Percentiles rank a stretch among this genome's conserved stretches.
phyloP scores from a whole-genome alignment of 2,888 invertebrate species.

The Caradrina clavipalpis region DNA sequence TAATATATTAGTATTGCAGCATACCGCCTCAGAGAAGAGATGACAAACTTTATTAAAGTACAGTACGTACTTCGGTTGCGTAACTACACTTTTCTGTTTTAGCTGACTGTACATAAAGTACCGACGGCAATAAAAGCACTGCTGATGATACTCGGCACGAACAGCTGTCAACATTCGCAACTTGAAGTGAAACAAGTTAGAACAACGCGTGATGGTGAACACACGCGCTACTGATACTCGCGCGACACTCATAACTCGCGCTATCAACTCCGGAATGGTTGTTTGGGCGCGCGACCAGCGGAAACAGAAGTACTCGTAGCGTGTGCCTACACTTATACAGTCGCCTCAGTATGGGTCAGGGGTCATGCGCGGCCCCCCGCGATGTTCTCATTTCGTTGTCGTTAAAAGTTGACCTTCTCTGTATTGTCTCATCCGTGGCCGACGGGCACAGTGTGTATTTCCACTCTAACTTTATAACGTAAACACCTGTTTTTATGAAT shows the following conservation, averaged over 20 bases:
- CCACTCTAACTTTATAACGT: slow-evolving; percentile 13
- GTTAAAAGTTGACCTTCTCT: slow-evolving; percentile 7
- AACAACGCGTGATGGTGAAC: background rate
- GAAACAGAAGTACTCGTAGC: background rate
- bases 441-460: slow-evolving; percentile 4
- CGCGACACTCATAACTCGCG: background rate
- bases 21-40: no score
- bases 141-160: background rate
- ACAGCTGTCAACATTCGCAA: slow-evolving; percentile 6
- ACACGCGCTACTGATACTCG: background rate
- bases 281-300: background rate
- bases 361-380: no score
- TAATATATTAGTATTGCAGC: background rate
- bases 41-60: no score
- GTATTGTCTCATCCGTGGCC: background rate
- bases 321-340: no score
- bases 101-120: no score
- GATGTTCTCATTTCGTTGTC: background rate
- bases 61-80: no score
- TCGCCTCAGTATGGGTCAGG: background rate
- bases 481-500: slow-evolving; percentile 28
- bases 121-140: background rate
- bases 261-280: background rate
- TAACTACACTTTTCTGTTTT: no score
- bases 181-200: background rate